Conservation (phyloP, 2,888 invertebrate genomes). For the Oligia strigilis region DNA sequence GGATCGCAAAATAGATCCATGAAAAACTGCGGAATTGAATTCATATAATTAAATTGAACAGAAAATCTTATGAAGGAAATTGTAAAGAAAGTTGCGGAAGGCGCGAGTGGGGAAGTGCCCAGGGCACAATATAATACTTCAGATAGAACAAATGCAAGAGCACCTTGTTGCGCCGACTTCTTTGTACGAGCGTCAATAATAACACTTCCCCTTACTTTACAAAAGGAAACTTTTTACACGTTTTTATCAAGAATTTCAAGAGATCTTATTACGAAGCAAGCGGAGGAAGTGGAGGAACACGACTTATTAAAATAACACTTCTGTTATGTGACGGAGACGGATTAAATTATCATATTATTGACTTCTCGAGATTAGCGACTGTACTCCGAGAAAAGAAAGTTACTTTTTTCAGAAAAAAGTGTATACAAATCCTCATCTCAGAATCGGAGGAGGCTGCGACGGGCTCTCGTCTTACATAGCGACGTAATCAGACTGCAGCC, state of each 20-base stretch:
- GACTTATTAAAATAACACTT: constrained; percentile 61
- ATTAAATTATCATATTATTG: constrained; percentile 66
- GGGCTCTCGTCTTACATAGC: constrained; percentile 81
- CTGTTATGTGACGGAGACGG: constrained; percentile 55
- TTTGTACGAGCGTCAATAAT: constrained; percentile 79
- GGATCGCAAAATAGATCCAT: constrained; percentile 76
- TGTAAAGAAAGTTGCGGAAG: constrained; percentile 83
- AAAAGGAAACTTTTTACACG: constrained; percentile 66
- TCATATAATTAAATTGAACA: constrained; percentile 84
- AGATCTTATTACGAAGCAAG: constrained; percentile 43
- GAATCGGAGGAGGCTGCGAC: constrained; percentile 78
- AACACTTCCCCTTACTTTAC: constrained; percentile 76
- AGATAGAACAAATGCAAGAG: constrained; percentile 82
- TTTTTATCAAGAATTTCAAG: constrained; percentile 56
- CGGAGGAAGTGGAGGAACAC: constrained; percentile 30
- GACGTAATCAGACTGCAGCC: constrained; percentile 87
- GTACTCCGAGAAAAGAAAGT: constrained; percentile 52
- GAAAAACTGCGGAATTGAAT: constrained; percentile 82
- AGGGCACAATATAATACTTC: constrained; percentile 83
- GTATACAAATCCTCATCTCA: constrained; percentile 78
- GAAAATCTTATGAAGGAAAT: constrained; percentile 83
- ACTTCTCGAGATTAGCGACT: constrained; percentile 63
- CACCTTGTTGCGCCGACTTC: constrained; percentile 81
- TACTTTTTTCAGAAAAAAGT: constrained; percentile 65
- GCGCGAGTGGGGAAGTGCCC: constrained; percentile 80